Evolutionary conservation across 2,888 invertebrate genomes (phyloP).

Genomic region (Drosophila testacea): DNA sequence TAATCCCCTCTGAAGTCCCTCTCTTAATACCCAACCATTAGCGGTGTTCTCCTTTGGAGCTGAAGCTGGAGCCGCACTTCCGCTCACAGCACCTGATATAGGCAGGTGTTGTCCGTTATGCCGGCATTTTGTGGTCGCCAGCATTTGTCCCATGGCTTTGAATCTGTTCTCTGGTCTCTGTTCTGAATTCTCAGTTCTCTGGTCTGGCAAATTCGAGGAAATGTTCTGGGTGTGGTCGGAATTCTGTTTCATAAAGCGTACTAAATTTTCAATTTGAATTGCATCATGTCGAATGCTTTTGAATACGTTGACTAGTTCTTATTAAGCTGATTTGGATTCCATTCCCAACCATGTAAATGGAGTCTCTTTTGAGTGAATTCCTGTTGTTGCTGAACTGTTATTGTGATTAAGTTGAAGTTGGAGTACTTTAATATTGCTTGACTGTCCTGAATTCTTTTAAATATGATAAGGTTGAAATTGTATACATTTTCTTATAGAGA

Average conservation of each 20-base stretch:
- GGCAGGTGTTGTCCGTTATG: slow-evolving; percentile 71
- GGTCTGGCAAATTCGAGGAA: slow-evolving; percentile 22
- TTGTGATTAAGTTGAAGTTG: slow-evolving; percentile 24
- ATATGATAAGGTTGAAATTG: too few relatives aligned
- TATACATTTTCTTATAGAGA: neutral
- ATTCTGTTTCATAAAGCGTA: slow-evolving; percentile 45
- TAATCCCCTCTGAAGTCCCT: slow-evolving; percentile 11
- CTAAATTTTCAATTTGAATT: slow-evolving; percentile 62
- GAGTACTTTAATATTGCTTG: slow-evolving; percentile 17
- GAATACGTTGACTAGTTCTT: slow-evolving; percentile 47
- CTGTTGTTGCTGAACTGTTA: slow-evolving; percentile 20
- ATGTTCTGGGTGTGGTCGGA: slow-evolving; percentile 40
- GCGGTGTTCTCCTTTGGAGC: slow-evolving; percentile 42
- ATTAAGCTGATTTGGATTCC: slow-evolving; percentile 62
- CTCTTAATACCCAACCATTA: slow-evolving; percentile 39
- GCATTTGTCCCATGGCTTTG: slow-evolving; percentile 21
- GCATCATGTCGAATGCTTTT: slow-evolving; percentile 28
- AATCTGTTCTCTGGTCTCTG: slow-evolving; percentile 1
- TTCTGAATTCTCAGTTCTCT: slow-evolving; percentile 1
- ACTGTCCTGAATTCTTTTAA: slow-evolving; percentile 24
- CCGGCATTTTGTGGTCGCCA: slow-evolving; percentile 51
- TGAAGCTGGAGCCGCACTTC: slow-evolving; percentile 65
- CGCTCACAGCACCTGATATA: slow-evolving; percentile 53
- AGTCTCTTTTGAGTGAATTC: slow-evolving; percentile 10
- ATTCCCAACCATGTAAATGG: neutral